Percentiles rank a stretch among this genome's conserved stretches.
These are phyloP conservation scores for Lapara coniferarum DNA, from an alignment of 2,888 invertebrate genomes.

Conservation along the genomic window DNA sequence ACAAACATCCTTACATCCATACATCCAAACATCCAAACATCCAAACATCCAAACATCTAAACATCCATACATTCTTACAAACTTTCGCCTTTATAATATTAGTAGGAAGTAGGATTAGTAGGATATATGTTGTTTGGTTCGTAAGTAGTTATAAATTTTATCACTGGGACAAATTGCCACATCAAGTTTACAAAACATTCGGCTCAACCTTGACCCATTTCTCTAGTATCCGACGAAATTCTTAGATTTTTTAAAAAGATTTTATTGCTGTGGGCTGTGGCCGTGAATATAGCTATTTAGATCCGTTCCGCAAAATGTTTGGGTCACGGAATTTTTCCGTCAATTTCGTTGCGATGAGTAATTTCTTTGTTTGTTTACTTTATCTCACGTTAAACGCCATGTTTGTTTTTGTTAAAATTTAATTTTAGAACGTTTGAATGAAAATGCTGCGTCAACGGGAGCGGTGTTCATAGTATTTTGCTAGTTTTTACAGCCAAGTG, in stretches of 20 bases:
- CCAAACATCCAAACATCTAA: too few relatives aligned
- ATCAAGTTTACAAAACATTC: constrained; percentile 17
- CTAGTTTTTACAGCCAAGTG: constrained; percentile 31
- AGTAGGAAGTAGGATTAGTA: too few relatives aligned
- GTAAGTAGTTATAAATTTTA: constrained; percentile 7
- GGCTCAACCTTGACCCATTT: constrained; percentile 39
- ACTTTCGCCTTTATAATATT: too few relatives aligned
- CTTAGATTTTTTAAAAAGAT: constrained; percentile 23
- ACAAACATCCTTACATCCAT: too few relatives aligned
- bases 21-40: too few relatives aligned
- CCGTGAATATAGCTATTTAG: constrained; percentile 15
- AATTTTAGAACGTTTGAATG: constrained; percentile 46
- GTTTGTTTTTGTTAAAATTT: constrained; percentile 39
- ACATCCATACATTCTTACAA: too few relatives aligned
- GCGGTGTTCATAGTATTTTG: constrained; percentile 35
- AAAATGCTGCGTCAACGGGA: constrained; percentile 39
- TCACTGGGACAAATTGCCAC: constrained; percentile 4
- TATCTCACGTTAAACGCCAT: constrained; percentile 35
- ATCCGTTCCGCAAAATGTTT: constrained; percentile 13
- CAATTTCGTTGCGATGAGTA: constrained; percentile 25
- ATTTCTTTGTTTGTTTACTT: constrained; percentile 30
- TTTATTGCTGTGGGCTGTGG: constrained; percentile 26
- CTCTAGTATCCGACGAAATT: constrained; percentile 30
- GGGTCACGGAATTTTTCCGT: constrained; percentile 24
- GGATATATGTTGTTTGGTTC: background rate